A percentile compares a stretch with the other conserved stretches of the same genome.
Conservation (phyloP, 2,113 vertebrate genomes). For the Phrynocephalus versicolor region DNA sequence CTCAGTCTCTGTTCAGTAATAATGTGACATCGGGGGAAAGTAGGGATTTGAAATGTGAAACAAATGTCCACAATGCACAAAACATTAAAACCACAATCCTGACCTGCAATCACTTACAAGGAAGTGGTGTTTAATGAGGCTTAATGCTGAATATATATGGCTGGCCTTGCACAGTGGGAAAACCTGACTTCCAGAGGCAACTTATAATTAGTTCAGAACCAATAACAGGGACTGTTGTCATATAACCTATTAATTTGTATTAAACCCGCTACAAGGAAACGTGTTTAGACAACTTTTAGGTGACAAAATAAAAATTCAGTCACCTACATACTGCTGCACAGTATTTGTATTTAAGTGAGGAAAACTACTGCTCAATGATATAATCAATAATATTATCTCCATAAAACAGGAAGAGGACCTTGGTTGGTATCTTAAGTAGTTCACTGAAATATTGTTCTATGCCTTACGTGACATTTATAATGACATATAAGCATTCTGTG, state of each 20-base stretch:
- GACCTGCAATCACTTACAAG: neutral
- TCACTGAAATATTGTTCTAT: neutral
- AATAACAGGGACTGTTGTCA: neutral
- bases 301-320: too few relatives aligned
- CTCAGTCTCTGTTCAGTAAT: conserved; percentile 40
- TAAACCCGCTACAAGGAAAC: neutral
- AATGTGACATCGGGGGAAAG: conserved; percentile 25
- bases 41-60: conserved; percentile 1
- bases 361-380: neutral
- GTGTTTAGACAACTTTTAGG: neutral
- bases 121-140: neutral
- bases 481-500: neutral
- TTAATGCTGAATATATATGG: neutral
- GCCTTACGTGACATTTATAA: neutral
- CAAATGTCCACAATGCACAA: neutral
- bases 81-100: neutral
- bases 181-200: neutral
- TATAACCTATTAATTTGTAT: neutral
- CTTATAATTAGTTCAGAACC: neutral
- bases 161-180: neutral
- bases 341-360: neutral
- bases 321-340: neutral
- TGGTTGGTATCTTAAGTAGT: neutral
- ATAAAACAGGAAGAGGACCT: neutral
- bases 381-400: neutral